A percentile compares a stretch with the other conserved stretches of the same genome.
Conservation (phyloP, 2,797 vertebrate species). For the Macroramphosus scolopax region DNA sequence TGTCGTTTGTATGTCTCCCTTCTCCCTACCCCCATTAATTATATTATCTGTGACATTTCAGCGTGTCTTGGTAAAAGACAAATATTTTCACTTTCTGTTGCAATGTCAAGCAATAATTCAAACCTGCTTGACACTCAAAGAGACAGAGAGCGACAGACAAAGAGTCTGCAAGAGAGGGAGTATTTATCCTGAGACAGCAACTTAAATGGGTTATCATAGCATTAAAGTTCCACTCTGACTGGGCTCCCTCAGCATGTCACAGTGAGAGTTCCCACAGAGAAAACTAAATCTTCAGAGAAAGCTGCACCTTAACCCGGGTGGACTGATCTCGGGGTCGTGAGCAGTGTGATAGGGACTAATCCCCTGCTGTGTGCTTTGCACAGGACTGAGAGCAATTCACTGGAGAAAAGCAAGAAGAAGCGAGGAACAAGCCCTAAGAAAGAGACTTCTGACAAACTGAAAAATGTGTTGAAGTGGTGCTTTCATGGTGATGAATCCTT, state of each 20-base stretch:
- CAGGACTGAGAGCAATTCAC: constrained; percentile 55
- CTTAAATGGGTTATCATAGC: constrained; percentile 69
- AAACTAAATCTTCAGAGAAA: constrained; percentile 61
- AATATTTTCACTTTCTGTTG: constrained; percentile 16
- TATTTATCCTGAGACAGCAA: constrained; percentile 62
- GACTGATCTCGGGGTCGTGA: constrained; percentile 68
- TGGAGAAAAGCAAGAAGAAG: constrained; percentile 53
- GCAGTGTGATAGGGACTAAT: constrained; percentile 70
- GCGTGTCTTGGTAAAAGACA: constrained; percentile 23
- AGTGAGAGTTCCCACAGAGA: constrained; percentile 55
- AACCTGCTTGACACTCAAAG: constrained; percentile 29
- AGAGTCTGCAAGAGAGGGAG: constrained; percentile 24
- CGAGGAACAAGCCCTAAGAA: constrained; percentile 53
- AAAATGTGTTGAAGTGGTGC: constrained; percentile 61
- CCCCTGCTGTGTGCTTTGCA: constrained; percentile 61
- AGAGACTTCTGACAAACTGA: constrained; percentile 66
- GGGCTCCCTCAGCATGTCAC: constrained; percentile 55
- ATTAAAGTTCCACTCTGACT: constrained; percentile 58
- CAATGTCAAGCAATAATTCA: constrained; percentile 23
- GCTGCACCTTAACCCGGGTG: constrained; percentile 70
- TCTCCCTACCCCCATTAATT: constrained; percentile 4
- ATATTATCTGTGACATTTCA: constrained; percentile 2
- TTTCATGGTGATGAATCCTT: constrained; percentile 64
- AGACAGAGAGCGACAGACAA: constrained; percentile 28
- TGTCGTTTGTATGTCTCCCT: not conserved